Base-by-base conservation (phyloP, 2,113 vertebrate genomes). In the Acanthochromis polyacanthus region DNA sequence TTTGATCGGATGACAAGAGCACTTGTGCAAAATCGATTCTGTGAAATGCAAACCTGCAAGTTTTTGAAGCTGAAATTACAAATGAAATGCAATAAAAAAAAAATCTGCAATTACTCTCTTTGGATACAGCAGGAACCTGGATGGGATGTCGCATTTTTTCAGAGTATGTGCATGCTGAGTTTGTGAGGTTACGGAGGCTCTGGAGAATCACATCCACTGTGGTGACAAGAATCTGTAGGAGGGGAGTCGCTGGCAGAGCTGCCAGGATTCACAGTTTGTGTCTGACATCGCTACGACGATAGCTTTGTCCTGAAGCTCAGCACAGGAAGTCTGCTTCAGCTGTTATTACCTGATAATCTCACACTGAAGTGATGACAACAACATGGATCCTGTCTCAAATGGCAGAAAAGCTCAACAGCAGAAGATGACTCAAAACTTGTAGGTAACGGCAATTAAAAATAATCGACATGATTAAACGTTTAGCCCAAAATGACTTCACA, bases 321-420 rank as follows among this genome's bases (percentile, higher is more conserved):
- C 71, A 71, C 71, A 83, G 83, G 78, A 88, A 80, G 86, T 86
- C n/a, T 63, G 58, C 67, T 45, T 69, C 17, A 32, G 69, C 61
- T 12, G 50, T 64, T 69, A 78, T 0, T 50, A 32, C 69, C 76
- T 38, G 36, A 69, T 76, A 75, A 80, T 63, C 48, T 83, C 48
- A 71, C 71, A 80, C 66, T 40, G 23, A 72, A 28, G 64, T 74
- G 58, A 82, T 58, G 77, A 85, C 55, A 72, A 12, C 45, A 70
- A 63, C 77, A 69, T 7, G 25, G 15, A 46, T 61, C 50, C 43
- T 38, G 67, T 57, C 58, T 28, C 65, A 25, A 55, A 15, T 22
- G 51, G 58, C 43, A 73, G 64, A 20, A 1, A 25, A 25, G 23
- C 23, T 25, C 1, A 25, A 25, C 23, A 25, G 23, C 23, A 25